Base-by-base conservation (phyloP, 2,888 invertebrate genomes). In the Dolichopus griseipennis region DNA sequence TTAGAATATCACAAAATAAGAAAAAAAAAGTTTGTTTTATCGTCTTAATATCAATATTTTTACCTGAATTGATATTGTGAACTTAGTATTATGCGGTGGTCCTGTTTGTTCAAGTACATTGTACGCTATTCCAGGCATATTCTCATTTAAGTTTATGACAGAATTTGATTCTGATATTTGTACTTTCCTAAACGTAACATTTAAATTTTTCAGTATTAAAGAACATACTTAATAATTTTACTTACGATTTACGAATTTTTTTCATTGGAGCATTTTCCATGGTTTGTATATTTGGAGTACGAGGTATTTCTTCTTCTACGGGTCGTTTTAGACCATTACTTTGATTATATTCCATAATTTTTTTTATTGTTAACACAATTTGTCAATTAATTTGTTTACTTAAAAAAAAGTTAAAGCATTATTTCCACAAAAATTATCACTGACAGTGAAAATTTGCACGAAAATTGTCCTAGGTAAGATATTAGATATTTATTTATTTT, bases 401-500 rank as follows among this genome's bases (percentile, higher is more conserved):
- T 18, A 18, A 52, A 52, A 12, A 52, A 52, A 18, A 15, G 2
- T 18, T 12, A 1, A 3, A 18, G 15, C 52, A 52, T 52, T 52
- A 52, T 52, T 18, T 52, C 18, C 52, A 15, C 15, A n/a, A 52
- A 52, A 52, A 52, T 52, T 7, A 18, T 52, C 52, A 15, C 52
- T 6, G 15, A 27, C 2, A 18, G 18, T 52, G 9, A 52, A 15
- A n/a, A 52, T 18, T 52, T 52, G 15, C 52, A 52, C 15, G 2
- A 52, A 15, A 52, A 52, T 52, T 52, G 15, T 52, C 15, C 37
- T 37, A 18, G 15, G 52, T n/a, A 52, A 52, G n/a, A n/a, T 52
- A 52, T 52, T 52, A 52, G n/a, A n/a, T 52, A 52, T 52, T 52
- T 52, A 52, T 52, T 52, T 52, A 52, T 52, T 52, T 52, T 37